phyloP scores from a whole-genome alignment of 2,888 invertebrate species.

The Leucophenga maculata region DNA sequence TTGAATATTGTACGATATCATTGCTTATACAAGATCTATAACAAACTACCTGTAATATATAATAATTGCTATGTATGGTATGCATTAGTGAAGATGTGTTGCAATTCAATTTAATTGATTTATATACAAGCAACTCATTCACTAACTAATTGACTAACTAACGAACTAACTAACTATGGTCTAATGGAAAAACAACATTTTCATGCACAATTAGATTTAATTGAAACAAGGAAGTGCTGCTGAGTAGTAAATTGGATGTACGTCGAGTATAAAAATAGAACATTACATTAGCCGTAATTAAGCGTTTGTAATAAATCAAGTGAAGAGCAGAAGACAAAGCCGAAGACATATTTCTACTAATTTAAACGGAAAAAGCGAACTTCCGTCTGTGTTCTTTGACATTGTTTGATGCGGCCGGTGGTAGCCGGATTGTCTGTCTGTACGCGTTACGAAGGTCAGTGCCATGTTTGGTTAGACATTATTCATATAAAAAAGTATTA shows the following conservation, averaged over 20 bases:
- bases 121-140: conserved; percentile 20
- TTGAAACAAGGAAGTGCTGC: conserved; percentile 61
- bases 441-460: conserved; percentile 47
- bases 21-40: background rate
- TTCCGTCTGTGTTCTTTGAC: conserved; percentile 10
- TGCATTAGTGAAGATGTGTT: conserved; percentile 22
- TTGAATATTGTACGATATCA: too few species aligned
- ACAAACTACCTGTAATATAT: background rate
- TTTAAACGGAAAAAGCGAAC: conserved; percentile 7
- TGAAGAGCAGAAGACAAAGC: conserved; percentile 35
- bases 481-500: conserved; percentile 24
- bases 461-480: conserved; percentile 51
- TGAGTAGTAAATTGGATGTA: conserved; percentile 8
- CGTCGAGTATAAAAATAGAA: conserved; percentile 44
- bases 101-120: conserved; percentile 36
- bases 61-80: background rate
- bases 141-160: background rate
- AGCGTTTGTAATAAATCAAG: conserved; percentile 55
- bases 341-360: background rate
- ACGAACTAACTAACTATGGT: background rate
- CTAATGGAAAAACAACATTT: background rate
- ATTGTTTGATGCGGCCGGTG: too few species aligned
- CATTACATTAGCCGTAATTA: conserved; percentile 55
- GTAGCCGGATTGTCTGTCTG: background rate
- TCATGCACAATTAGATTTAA: conserved; percentile 60